Evolutionary conservation across 1,140 invertebrate species (phyloP).

Genomic region (Hirudo medicinalis): DNA sequence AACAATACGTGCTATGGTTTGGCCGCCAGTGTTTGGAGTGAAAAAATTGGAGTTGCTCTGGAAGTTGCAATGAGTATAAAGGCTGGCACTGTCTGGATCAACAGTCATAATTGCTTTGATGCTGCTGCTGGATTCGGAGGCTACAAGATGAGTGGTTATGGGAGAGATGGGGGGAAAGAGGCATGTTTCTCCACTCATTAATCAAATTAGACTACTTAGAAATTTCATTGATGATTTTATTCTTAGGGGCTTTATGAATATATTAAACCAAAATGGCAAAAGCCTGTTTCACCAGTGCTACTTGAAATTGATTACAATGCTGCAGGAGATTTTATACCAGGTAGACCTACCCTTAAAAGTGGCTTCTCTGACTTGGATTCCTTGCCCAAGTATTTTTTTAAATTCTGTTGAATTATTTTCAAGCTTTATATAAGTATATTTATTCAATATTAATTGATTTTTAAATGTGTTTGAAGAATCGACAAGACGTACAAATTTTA

Average conservation of each 20-base stretch:
- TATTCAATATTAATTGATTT: neutral
- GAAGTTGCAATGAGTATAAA: slow-evolving; percentile 46
- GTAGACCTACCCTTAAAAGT: neutral
- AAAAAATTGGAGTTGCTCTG: slow-evolving; percentile 46
- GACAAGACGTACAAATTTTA: slow-evolving; percentile 46
- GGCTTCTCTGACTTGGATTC: neutral
- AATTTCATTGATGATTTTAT: too few relatives aligned
- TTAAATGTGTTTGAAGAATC: slow-evolving; percentile 29
- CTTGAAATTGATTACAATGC: too few relatives aligned
- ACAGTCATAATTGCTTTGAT: slow-evolving; percentile 46
- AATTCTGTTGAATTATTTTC: neutral
- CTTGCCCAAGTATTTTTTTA: neutral
- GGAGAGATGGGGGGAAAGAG: slow-evolving; percentile 38
- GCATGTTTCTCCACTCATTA: slow-evolving; percentile 23
- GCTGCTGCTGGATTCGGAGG: slow-evolving; percentile 45
- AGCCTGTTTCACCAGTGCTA: slow-evolving; percentile 23
- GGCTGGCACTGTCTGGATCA: slow-evolving; percentile 49
- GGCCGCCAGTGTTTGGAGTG: slow-evolving; percentile 47
- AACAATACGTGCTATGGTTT: slow-evolving; percentile 47
- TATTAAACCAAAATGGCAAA: slow-evolving; percentile 33
- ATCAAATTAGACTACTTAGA: too few relatives aligned
- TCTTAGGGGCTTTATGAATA: slow-evolving; percentile 38
- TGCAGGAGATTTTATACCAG: too few relatives aligned
- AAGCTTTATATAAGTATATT: too few relatives aligned
- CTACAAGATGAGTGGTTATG: slow-evolving; percentile 44